phyloP scores from a whole-genome alignment of 2,888 invertebrate species.

The Aromia moschata region DNA sequence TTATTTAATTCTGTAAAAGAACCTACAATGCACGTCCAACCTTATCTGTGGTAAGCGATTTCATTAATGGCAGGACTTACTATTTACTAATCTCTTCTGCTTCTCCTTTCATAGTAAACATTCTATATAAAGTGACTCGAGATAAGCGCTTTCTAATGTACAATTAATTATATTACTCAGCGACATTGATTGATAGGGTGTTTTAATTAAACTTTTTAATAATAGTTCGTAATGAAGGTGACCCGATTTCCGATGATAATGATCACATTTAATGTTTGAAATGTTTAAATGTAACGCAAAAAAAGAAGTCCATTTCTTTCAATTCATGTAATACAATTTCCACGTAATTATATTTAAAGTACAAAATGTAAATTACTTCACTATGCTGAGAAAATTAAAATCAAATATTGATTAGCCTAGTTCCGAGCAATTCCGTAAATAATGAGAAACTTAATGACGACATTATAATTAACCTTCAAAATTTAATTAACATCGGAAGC shows the following conservation, averaged over 20 bases:
- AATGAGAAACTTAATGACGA: constrained; percentile 47
- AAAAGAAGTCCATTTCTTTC: constrained; percentile 13
- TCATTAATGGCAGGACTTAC: background rate
- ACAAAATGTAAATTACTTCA: constrained; percentile 38
- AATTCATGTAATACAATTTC: constrained; percentile 34
- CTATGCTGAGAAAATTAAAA: constrained; percentile 41
- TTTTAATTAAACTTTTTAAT: constrained; percentile 6
- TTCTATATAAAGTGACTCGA: background rate
- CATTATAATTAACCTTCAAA: constrained; percentile 43
- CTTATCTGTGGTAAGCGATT: background rate
- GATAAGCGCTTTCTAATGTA: constrained; percentile 2
- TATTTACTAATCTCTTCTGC: background rate
- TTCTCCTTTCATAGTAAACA: background rate
- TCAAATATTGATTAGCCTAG: constrained; percentile 48
- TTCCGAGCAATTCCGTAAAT: constrained; percentile 43
- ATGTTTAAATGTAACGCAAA: background rate
- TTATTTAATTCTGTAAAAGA: no score
- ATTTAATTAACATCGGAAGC: constrained; percentile 46
- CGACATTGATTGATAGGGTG: background rate
- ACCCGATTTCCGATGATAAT: background rate
- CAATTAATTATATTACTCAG: constrained; percentile 1
- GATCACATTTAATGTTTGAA: background rate
- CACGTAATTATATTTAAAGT: constrained; percentile 34
- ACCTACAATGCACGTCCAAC: no score
- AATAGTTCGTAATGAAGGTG: background rate